Evolutionary conservation across 1,140 invertebrate species (phyloP).

Genomic region (Wiebesia pumilae): DNA sequence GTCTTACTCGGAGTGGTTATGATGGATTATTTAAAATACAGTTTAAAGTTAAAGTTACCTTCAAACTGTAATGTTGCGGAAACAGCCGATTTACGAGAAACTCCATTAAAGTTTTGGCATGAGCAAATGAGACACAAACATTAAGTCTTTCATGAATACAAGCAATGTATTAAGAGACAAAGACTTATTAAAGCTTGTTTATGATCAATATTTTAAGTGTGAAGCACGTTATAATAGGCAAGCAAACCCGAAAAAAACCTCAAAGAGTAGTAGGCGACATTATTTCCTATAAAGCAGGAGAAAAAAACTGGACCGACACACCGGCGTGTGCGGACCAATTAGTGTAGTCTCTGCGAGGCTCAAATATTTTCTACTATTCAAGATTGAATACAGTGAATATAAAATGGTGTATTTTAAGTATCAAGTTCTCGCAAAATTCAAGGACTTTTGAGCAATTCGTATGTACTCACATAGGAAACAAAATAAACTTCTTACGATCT

Average conservation of each 20-base stretch:
- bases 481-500: conserved; percentile 55
- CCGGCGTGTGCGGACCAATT: background rate
- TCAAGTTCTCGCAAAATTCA: conserved; percentile 64
- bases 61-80: too few species aligned
- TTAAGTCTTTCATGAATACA: too few species aligned
- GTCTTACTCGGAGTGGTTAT: too few species aligned
- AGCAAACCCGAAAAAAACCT: background rate
- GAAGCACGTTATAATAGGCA: background rate
- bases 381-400: background rate
- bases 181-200: too few species aligned
- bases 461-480: conserved; percentile 61
- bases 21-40: too few species aligned
- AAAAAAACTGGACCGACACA: background rate
- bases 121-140: too few species aligned
- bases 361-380: conserved; percentile 14
- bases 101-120: too few species aligned
- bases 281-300: background rate
- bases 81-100: too few species aligned
- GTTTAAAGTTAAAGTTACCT: too few species aligned
- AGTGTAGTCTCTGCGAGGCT: background rate
- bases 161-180: too few species aligned
- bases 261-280: background rate
- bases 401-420: background rate
- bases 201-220: too few species aligned
- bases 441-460: conserved; percentile 59